Evolutionary conservation across 2,113 vertebrate genomes (phyloP).

Genomic region (Saguinus midas): DNA sequence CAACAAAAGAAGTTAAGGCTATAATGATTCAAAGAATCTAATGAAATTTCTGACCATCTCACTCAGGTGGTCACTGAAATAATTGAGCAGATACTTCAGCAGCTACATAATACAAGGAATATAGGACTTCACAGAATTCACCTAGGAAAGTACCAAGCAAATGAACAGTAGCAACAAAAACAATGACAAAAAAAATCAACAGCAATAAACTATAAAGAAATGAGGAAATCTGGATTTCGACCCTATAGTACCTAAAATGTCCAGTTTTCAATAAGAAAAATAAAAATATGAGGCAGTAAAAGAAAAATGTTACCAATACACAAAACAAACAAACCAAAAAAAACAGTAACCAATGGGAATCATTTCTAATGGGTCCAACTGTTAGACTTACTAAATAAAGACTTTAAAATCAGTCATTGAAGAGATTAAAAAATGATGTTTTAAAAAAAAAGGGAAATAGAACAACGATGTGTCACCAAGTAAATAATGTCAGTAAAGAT

Average conservation of each 20-base stretch:
- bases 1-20: not conserved
- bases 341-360: not conserved
- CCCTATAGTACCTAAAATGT: not conserved
- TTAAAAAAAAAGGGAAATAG: not conserved
- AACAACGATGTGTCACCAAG: not conserved
- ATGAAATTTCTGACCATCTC: not conserved
- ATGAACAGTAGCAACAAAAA: not conserved
- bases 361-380: not conserved
- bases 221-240: not conserved
- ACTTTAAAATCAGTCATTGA: not conserved
- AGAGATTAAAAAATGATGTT: not conserved
- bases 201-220: not conserved
- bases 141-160: not conserved
- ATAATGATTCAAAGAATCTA: not conserved
- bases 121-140: not conserved
- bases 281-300: not conserved
- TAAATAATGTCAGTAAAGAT: not conserved
- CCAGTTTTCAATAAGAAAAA: not conserved
- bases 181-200: not conserved
- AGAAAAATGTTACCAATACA: not conserved
- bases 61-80: not conserved
- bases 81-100: not conserved
- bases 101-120: not conserved
- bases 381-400: not conserved
- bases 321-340: not conserved